Evolutionary conservation across 2,113 vertebrate species (phyloP).

Genomic region (Herpailurus yagouaroundi): DNA sequence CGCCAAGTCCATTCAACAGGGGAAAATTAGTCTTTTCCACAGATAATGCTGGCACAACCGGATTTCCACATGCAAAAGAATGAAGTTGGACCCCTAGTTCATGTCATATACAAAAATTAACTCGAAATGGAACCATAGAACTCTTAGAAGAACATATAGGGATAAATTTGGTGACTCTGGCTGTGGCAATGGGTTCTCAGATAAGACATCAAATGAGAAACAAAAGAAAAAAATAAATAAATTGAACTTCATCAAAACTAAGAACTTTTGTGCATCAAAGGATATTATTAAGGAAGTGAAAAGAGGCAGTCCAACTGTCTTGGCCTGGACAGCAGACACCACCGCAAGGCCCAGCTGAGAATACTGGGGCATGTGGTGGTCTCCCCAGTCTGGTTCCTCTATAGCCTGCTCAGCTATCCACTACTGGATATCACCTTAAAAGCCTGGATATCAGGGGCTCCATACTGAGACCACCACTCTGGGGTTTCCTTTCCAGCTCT

Average conservation of each 20-base stretch:
- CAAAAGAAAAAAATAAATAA: neutral
- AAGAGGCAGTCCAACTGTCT: neutral
- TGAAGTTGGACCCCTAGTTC: neutral
- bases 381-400: slow-evolving; percentile 68
- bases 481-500: neutral
- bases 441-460: no score
- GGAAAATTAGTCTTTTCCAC: neutral
- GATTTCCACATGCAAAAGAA: neutral
- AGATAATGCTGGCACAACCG: neutral
- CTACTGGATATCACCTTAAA: slow-evolving; percentile 69
- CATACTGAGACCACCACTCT: slow-evolving; percentile 87
- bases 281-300: neutral
- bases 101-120: neutral
- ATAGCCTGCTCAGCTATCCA: slow-evolving; percentile 55
- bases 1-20: neutral
- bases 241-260: neutral
- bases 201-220: neutral
- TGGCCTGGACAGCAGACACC: neutral
- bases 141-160: neutral
- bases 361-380: slow-evolving; percentile 44
- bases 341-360: neutral
- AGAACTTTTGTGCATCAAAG: neutral
- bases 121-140: neutral
- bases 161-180: neutral
- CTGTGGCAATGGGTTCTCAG: neutral